Conservation (phyloP, 2,113 vertebrate genomes). For the Tenebrosternarchus preto region DNA sequence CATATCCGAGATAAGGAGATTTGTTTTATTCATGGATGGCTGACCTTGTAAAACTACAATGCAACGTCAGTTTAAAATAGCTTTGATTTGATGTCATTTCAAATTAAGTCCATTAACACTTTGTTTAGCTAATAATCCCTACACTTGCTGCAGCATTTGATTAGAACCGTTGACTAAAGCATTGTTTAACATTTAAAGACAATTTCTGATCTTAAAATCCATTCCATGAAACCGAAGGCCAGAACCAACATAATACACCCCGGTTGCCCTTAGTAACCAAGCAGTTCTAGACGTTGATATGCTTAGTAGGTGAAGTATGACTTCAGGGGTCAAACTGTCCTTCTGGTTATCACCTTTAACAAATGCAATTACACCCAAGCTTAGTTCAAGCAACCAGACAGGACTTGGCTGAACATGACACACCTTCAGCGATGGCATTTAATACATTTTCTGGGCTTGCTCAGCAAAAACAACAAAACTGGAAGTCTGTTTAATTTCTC, state of each 20-base stretch:
- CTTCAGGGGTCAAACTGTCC: slow-evolving; percentile 11
- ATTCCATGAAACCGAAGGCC: not conserved
- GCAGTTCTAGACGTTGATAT: slow-evolving; percentile 19
- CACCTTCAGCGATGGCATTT: not conserved
- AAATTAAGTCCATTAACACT: too few relatives aligned
- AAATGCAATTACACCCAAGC: slow-evolving; percentile 2
- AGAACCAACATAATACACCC: not conserved
- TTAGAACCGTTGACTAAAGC: too few relatives aligned
- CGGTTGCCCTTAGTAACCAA: slow-evolving; percentile 47
- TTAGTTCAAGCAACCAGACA: not conserved
- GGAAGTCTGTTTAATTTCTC: not conserved
- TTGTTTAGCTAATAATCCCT: too few relatives aligned
- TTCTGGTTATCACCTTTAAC: slow-evolving; percentile 48
- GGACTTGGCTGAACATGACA: not conserved
- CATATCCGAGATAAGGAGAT: not conserved
- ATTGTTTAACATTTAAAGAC: too few relatives aligned
- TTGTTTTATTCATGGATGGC: too few relatives aligned
- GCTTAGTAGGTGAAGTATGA: slow-evolving; percentile 18
- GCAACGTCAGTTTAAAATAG: too few relatives aligned
- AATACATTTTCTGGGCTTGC: slow-evolving; percentile 1
- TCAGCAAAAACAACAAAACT: not conserved
- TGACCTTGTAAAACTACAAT: too few relatives aligned
- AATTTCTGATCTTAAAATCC: not conserved
- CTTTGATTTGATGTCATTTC: too few relatives aligned
- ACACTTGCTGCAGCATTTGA: too few relatives aligned